Percentiles rank a stretch among this genome's conserved stretches.
Conservation (phyloP, 2,888 invertebrate species). For the Pandemis corylana region DNA sequence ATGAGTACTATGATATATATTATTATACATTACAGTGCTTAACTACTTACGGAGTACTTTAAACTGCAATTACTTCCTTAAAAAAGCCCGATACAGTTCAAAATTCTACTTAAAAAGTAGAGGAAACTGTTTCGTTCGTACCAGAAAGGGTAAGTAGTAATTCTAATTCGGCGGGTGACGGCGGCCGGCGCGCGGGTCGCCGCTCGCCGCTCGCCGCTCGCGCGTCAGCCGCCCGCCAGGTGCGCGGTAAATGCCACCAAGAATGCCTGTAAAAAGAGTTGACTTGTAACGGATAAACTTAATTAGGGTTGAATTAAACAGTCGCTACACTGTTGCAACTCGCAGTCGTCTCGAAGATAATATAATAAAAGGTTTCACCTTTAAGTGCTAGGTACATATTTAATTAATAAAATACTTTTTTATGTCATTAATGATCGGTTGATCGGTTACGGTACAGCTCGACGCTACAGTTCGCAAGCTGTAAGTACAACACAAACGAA, state of each 20-base stretch:
- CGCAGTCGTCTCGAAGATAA: slow-evolving; percentile 34
- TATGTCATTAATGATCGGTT: neutral
- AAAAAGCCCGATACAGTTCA: neutral
- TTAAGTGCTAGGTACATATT: slow-evolving; percentile 15
- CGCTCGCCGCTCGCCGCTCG: too few relatives aligned
- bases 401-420: slow-evolving; percentile 4
- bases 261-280: slow-evolving; percentile 40
- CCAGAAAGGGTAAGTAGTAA: neutral
- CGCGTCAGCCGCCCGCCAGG: slow-evolving; percentile 21
- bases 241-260: slow-evolving; percentile 35
- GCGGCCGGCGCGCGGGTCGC: neutral
- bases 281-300: slow-evolving; percentile 42
- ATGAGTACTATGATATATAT: too few relatives aligned
- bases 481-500: neutral
- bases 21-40: too few relatives aligned
- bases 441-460: neutral
- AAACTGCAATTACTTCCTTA: neutral
- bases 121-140: neutral
- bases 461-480: neutral
- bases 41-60: too few relatives aligned
- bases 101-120: neutral
- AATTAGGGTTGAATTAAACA: slow-evolving; percentile 42
- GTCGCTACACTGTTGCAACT: slow-evolving; percentile 36
- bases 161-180: neutral
- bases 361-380: slow-evolving; percentile 34